Percentiles rank a stretch among this genome's conserved stretches.
Evolutionary conservation across 1,140 invertebrate species (phyloP).

Genomic region (Drosophila tristis): DNA sequence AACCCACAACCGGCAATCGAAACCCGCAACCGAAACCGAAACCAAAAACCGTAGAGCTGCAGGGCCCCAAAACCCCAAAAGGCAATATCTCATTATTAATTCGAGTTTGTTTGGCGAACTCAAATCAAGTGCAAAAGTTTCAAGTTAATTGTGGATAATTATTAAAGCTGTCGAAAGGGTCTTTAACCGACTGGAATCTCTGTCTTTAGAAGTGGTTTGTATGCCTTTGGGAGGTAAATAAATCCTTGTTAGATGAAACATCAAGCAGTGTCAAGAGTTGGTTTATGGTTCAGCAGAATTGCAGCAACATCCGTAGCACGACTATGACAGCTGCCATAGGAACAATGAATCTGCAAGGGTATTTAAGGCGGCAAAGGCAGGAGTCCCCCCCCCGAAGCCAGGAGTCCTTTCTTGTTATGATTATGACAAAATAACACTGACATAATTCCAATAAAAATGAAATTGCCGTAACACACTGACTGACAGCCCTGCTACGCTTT

Average conservation of each 20-base stretch:
- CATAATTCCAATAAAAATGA: conserved; percentile 58
- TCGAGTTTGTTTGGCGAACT: conserved; percentile 7
- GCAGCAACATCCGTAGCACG: too few species aligned
- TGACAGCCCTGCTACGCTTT: conserved; percentile 35
- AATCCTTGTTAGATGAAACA: conserved; percentile 5
- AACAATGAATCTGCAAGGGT: neutral
- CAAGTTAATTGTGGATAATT: conserved; percentile 29
- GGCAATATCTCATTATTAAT: conserved; percentile 5
- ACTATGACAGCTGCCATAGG: too few species aligned
- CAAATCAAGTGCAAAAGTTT: conserved; percentile 29
- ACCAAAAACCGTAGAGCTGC: neutral
- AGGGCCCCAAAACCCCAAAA: neutral
- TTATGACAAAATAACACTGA: conserved; percentile 59
- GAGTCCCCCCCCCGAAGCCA: conserved; percentile 24
- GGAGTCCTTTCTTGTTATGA: conserved; percentile 36
- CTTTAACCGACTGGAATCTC: neutral
- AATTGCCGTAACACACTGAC: conserved; percentile 47
- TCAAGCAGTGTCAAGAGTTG: conserved; percentile 1
- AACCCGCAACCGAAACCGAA: conserved; percentile 40
- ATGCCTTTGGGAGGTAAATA: neutral
- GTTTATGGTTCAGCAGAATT: neutral
- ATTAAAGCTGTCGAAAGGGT: neutral
- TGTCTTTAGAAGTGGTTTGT: conserved; percentile 11
- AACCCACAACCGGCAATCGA: conserved; percentile 36
- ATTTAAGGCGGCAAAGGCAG: neutral